These are phyloP conservation scores for Actinemys pallida DNA, from an alignment of 2,113 vertebrate species.

Conservation along the genomic window DNA sequence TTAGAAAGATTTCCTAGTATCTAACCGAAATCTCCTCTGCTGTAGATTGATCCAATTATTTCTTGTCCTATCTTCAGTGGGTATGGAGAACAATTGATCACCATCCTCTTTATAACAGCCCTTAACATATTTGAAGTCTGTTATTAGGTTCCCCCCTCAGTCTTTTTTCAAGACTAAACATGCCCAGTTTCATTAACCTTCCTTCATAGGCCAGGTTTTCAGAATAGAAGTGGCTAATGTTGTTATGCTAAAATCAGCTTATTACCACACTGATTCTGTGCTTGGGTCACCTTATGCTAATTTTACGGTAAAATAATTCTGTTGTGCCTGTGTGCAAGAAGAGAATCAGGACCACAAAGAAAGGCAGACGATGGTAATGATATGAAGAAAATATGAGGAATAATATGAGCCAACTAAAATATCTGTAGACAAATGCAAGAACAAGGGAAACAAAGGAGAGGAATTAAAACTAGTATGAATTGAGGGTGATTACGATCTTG, in stretches of 20 bases:
- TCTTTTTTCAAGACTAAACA: neutral
- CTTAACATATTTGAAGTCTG: neutral
- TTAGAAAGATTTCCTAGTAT: neutral
- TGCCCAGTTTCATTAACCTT: neutral
- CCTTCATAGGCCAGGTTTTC: neutral
- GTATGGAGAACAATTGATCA: neutral
- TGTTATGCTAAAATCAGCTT: conserved; percentile 36
- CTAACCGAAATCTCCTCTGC: neutral
- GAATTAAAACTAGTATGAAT: conserved; percentile 1
- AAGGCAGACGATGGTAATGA: neutral
- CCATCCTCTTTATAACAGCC: neutral
- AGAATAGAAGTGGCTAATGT: conserved; percentile 53
- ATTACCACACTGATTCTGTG: neutral
- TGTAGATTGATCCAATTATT: neutral
- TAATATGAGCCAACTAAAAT: neutral
- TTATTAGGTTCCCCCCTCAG: neutral
- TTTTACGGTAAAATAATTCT: no score
- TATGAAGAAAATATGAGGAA: neutral
- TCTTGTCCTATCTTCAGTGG: neutral
- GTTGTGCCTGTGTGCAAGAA: neutral
- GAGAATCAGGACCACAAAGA: neutral
- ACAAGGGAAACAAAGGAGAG: neutral
- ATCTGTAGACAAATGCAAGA: neutral
- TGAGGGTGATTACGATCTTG: neutral
- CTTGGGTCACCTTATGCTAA: neutral